These are phyloP conservation scores for Pelodytes ibericus DNA, from an alignment of 2,797 vertebrate genomes.

Conservation along the genomic window DNA sequence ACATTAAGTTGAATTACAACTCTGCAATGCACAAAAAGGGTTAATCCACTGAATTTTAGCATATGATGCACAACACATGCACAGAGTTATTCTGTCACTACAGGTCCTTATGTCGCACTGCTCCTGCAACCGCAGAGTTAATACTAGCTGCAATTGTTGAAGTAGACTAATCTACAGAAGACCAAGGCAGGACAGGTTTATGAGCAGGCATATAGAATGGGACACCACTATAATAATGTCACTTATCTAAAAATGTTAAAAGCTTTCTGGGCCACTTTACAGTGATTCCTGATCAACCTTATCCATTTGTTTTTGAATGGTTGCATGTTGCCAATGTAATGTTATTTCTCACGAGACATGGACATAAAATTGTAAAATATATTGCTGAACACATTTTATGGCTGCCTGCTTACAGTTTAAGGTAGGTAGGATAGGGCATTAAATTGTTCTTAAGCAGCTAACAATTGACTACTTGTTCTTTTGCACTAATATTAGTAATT, in stretches of 20 bases:
- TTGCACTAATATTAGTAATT: conserved; percentile 5
- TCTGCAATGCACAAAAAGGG: too few species aligned
- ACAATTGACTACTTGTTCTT: conserved; percentile 1
- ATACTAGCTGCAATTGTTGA: background rate
- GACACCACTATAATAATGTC: background rate
- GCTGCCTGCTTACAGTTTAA: background rate
- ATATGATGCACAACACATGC: too few species aligned
- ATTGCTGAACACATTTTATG: background rate
- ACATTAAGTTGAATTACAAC: too few species aligned
- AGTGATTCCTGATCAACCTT: background rate
- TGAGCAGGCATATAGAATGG: background rate
- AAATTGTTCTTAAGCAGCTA: background rate
- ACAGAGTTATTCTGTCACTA: too few species aligned
- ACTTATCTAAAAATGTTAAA: background rate
- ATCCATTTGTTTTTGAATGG: background rate
- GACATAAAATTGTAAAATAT: conserved; percentile 1
- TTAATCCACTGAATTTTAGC: too few species aligned
- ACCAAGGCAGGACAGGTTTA: background rate
- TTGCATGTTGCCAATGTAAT: background rate
- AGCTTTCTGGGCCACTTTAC: too few species aligned
- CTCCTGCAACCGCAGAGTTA: background rate
- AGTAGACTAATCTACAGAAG: background rate
- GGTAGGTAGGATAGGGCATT: background rate
- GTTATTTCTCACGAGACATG: background rate
- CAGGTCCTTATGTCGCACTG: too few species aligned